These are phyloP conservation scores for Amaurobius ferox DNA, from an alignment of 2,888 invertebrate species.

Conservation along the genomic window DNA sequence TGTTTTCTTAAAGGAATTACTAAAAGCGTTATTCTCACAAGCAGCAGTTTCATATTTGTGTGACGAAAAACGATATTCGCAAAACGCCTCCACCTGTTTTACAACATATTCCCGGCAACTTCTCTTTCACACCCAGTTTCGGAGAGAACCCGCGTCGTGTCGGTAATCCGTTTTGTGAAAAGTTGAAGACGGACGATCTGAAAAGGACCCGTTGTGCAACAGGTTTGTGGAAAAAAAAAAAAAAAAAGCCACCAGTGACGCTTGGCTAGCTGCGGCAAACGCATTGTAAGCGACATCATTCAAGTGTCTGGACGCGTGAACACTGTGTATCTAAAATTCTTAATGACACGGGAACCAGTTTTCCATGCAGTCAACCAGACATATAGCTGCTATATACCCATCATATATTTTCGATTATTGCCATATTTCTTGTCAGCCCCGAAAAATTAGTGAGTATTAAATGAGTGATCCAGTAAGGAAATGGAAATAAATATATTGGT, in stretches of 20 bases:
- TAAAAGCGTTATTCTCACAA: too few relatives aligned
- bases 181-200: neutral
- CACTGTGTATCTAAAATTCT: neutral
- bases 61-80: too few relatives aligned
- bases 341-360: neutral
- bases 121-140: conserved; percentile 8
- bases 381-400: too few relatives aligned
- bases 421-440: too few relatives aligned
- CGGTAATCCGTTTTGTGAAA: neutral
- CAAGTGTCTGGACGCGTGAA: neutral
- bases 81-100: neutral
- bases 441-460: too few relatives aligned
- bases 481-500: too few relatives aligned
- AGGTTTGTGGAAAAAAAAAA: conserved; percentile 2
- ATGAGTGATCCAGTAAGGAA: too few relatives aligned
- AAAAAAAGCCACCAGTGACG: neutral
- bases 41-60: too few relatives aligned
- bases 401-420: too few relatives aligned
- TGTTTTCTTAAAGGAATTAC: too few relatives aligned
- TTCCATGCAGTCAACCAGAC: too few relatives aligned
- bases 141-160: neutral
- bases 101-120: neutral
- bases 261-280: conserved; percentile 6
- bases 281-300: conserved; percentile 3
- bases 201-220: conserved; percentile 5